Base-by-base conservation (phyloP, 1,140 invertebrate genomes). In the Caerostris extrusa region DNA sequence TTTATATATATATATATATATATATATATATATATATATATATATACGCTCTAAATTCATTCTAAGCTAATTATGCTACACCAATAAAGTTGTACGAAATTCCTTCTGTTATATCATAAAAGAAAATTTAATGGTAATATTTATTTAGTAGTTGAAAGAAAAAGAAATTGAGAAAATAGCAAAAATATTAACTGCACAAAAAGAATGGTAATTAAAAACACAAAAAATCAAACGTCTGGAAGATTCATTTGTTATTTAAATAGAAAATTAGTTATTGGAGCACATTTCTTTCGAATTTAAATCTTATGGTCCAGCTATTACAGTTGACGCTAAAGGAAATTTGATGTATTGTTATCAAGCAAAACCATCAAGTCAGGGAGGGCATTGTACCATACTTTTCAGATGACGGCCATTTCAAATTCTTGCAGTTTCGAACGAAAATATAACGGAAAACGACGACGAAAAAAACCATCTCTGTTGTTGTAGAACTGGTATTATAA, bases 291-390 rank as follows among this genome's bases (percentile, higher is more conserved):
- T 34, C 69, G 12, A 50, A 71, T 71, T n/a, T 34, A 71, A 34
- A 71, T 71, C 34, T 50, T 71, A 71, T 71, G 69, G 69, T 71
- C 50, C 69, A 71, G 50, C 34, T 71, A 50, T 71, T 71, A 71
- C 50, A 71, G 19, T 8, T 10, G 3, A 8, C 34, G 34, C 19
- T 71, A 34, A 71, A 71, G 19, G 50, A 34, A 34, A n/a, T 69
- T 71, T 71, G 67, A 71, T 71, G 67, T 71, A 50, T 71, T 71
- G 50, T 34, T 8, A 83, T n/a, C 81, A 83, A 83, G 53, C 81
- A 57, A 57, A 83, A 14, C 6, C 81, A 56, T 83, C 53, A n/a
- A 34, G 81, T 14, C 81, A 56, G 4, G 1, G 3, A 64, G 81
- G 81, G 81, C 81, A 83, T 56, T 83, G 81, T 83, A 50, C 56